phyloP scores from a whole-genome alignment of 2,888 invertebrate genomes.

The Drosophila longiperda region DNA sequence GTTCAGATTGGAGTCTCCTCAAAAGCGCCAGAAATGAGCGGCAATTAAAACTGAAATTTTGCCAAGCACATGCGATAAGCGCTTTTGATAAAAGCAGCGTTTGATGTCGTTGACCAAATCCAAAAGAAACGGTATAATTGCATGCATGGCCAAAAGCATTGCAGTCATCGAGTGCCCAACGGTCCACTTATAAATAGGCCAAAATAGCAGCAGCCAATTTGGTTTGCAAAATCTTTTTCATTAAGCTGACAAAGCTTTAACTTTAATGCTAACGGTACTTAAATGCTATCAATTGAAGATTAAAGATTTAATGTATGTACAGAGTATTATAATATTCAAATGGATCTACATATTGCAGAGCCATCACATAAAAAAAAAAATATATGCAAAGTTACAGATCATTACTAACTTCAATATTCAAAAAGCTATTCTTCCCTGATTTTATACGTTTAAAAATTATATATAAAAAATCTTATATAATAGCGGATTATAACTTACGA shows the following conservation, averaged over 20 bases:
- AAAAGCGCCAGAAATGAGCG: conserved; percentile 50
- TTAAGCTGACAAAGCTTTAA: not conserved
- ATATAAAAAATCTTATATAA: no score
- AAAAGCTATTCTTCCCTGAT: no score
- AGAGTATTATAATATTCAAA: no score
- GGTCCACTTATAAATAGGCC: conserved; percentile 14
- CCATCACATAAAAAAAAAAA: no score
- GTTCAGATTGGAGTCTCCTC: conserved; percentile 27
- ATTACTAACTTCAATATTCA: no score
- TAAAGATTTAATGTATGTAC: not conserved
- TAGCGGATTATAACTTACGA: no score
- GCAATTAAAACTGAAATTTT: conserved; percentile 68
- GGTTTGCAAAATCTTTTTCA: not conserved
- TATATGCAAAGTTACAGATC: no score
- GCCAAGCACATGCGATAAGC: conserved; percentile 57
- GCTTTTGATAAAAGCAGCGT: conserved; percentile 56
- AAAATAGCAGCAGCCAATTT: conserved; percentile 6
- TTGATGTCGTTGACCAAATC: conserved; percentile 53
- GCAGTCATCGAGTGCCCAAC: conserved; percentile 1
- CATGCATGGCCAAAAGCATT: conserved; percentile 23
- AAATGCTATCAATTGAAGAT: not conserved
- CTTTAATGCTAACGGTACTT: not conserved
- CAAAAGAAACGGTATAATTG: not conserved
- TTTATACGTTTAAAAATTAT: no score
- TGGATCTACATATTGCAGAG: no score